Base-by-base conservation (phyloP, 2,113 vertebrate species). In the Rousettus leschenaultii region DNA sequence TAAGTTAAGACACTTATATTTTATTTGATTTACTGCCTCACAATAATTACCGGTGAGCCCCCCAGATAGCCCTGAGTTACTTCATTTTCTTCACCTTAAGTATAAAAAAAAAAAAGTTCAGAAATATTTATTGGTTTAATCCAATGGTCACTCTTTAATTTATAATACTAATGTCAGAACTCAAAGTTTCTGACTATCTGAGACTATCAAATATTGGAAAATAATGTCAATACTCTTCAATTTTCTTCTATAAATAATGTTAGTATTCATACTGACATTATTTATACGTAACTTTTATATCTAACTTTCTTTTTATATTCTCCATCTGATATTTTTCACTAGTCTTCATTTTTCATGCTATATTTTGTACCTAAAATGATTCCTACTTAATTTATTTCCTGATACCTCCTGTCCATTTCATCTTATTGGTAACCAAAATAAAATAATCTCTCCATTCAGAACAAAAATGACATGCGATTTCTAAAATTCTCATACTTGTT, bases 91-190 rank as follows among this genome's bases (percentile, higher is more conserved):
- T 89, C 26, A 68, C 22, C 80, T 94, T 91, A 91, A 89, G 89
- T 24, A 65, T 65, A 89, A 89, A 90, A 38, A 94, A 95, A 94
- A 94, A 95, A 94, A 51, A 75, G 19, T 83, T 96, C 21, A 75
- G 18, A 93, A 73, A 86, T 89, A 92, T 73, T 92, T 91, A 90
- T 33, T 14, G 26, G 65, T 4, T 74, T 77, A 77, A 45, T 7
- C 22, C 63, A 83, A 79, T 95, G 45, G 15, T 66, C 18, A 78
- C 21, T 13, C 18, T 92, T 68, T 86, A 88, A 90, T 82, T 88
- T 74, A 96, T 40, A 91, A 5, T 77, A 79, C 59, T 95, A 73
- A 55, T 53, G 26, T 48, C 26, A 93, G n/a, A 95, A 80, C n/a
- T 91, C 40, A 86, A 84, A 95, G 59, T 70, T 89, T 40, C 63